Evolutionary conservation across 1,140 invertebrate genomes (phyloP).

Genomic region (Apis dorsata): DNA sequence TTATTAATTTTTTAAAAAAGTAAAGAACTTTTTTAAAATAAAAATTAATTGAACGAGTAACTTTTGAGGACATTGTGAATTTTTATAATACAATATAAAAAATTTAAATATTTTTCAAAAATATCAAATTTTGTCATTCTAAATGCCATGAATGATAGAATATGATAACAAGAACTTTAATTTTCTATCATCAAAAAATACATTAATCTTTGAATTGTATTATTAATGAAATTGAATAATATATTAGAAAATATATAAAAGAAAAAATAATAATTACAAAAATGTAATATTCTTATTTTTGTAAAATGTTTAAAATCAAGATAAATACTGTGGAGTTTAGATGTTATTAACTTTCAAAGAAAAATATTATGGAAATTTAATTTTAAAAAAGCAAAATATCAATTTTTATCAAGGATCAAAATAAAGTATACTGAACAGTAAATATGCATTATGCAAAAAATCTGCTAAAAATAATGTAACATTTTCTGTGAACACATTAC

Average conservation of each 20-base stretch:
- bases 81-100: too few species aligned
- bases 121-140: too few species aligned
- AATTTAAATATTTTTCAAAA: too few species aligned
- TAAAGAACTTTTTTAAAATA: too few species aligned
- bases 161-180: too few species aligned
- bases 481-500: background rate
- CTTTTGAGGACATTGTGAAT: too few species aligned
- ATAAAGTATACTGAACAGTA: slow-evolving; percentile 42
- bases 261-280: background rate
- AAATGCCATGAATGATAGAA: too few species aligned
- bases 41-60: too few species aligned
- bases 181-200: too few species aligned
- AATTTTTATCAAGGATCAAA: background rate
- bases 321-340: rapidly evolving
- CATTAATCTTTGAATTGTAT: background rate
- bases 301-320: background rate
- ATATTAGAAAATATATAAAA: too few species aligned
- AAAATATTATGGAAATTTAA: background rate
- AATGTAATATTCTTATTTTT: background rate
- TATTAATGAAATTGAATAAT: background rate
- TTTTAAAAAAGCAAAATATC: background rate
- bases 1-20: too few species aligned
- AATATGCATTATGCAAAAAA: slow-evolving; percentile 21
- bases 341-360: too few species aligned
- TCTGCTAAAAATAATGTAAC: slow-evolving; percentile 20